Conservation (phyloP, 2,888 invertebrate genomes). For the Drosophila mercatorum region DNA sequence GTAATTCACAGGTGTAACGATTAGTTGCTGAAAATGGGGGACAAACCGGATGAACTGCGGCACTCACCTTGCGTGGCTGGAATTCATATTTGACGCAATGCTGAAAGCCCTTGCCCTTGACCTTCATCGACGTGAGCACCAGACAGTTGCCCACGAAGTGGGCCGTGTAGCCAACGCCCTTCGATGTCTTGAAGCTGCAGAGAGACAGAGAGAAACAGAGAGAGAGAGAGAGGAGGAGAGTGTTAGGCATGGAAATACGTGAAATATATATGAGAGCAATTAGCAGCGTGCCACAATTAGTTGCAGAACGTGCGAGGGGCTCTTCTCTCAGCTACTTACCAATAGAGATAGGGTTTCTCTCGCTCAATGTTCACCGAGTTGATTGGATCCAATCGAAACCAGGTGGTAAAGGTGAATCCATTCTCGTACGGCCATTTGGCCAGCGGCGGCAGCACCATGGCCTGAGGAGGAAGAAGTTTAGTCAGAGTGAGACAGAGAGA, state of each 20-base stretch:
- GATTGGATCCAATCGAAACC: conserved; percentile 99
- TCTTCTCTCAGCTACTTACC: conserved; percentile 87
- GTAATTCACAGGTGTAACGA: conserved; percentile 38
- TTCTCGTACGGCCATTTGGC: conserved; percentile 99
- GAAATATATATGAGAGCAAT: conserved; percentile 21
- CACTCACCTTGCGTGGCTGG: conserved; percentile 95
- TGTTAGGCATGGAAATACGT: neutral
- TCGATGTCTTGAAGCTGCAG: conserved; percentile 97
- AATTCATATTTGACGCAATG: conserved; percentile 99
- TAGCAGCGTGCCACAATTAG: conserved; percentile 22
- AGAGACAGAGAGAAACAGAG: neutral
- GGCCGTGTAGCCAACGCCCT: conserved; percentile 99
- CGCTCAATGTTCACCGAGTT: conserved; percentile 99
- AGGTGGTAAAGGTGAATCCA: conserved; percentile 99
- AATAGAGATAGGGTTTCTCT: conserved; percentile 99
- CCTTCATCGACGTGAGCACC: conserved; percentile 99
- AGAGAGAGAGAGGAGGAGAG: neutral
- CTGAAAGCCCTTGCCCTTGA: conserved; percentile 99
- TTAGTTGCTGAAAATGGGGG: neutral
- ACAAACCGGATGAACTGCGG: conserved; percentile 1
- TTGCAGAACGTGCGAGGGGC: neutral
- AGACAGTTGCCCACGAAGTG: conserved; percentile 99
- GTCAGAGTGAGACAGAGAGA: neutral
- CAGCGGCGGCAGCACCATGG: conserved; percentile 97
- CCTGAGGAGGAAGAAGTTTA: conserved; percentile 86